Percentiles rank a stretch among this genome's conserved stretches.
Evolutionary conservation across 2,888 invertebrate species (phyloP).

Genomic region (Phoenoteleia sp.): DNA sequence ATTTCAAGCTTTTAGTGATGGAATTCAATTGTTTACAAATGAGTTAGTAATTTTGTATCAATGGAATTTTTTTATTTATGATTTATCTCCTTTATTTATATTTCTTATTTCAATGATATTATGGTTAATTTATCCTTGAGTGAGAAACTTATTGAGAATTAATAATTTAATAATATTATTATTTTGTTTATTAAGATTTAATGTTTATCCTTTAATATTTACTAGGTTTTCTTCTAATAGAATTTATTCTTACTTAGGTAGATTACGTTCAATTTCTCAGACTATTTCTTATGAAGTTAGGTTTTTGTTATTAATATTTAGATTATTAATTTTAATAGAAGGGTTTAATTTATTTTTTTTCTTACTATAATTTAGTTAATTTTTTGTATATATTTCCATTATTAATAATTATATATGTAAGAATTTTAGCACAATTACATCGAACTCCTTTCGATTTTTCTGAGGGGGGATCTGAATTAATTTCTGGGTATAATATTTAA

Average conservation of each 20-base stretch:
- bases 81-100: conserved; percentile 74
- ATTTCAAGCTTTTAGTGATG: conserved; percentile 92
- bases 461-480: conserved; percentile 93
- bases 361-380: conserved; percentile 86
- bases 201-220: conserved; percentile 90
- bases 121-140: conserved; percentile 89
- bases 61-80: conserved; percentile 90
- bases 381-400: conserved; percentile 88
- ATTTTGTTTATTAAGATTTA: conserved; percentile 89
- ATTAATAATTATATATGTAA: conserved; percentile 88
- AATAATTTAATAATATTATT: conserved; percentile 89
- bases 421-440: conserved; percentile 91
- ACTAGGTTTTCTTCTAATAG: conserved; percentile 92
- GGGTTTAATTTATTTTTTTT: conserved; percentile 80
- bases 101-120: conserved; percentile 86
- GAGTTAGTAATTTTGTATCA: conserved; percentile 88
- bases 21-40: conserved; percentile 91
- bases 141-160: conserved; percentile 88
- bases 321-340: conserved; percentile 88
- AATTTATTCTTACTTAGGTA: conserved; percentile 91
- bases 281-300: conserved; percentile 93
- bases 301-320: conserved; percentile 89
- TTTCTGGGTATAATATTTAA: conserved; percentile 93
- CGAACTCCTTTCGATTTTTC: conserved; percentile 94
- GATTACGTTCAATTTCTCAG: conserved; percentile 90